Evolutionary conservation across 1,140 invertebrate species (phyloP).

Genomic region (Trinorchestia longiramus): DNA sequence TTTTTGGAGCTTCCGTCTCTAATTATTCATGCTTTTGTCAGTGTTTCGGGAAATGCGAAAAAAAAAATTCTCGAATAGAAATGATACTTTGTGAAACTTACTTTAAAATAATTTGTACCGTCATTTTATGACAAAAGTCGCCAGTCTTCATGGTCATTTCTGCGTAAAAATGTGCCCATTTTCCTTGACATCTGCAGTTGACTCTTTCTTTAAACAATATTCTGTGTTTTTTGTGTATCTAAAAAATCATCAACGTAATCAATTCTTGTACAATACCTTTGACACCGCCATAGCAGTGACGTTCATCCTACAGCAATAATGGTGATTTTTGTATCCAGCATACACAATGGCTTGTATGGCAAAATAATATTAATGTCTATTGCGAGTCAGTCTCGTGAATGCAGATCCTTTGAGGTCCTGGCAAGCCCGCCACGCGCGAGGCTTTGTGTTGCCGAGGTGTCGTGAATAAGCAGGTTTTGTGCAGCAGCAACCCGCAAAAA

Average conservation of each 20-base stretch:
- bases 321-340: background rate
- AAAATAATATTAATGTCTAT: constrained; percentile 20
- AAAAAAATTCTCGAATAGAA: too few species aligned
- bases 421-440: background rate
- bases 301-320: background rate
- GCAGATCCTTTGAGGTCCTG: background rate
- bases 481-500: background rate
- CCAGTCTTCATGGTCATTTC: too few species aligned
- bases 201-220: background rate
- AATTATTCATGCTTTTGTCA: too few species aligned
- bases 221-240: background rate
- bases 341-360: background rate
- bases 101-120: too few species aligned
- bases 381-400: background rate
- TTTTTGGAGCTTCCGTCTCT: too few species aligned
- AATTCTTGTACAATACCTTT: background rate
- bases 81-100: too few species aligned
- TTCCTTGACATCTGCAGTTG: too few species aligned
- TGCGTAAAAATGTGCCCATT: too few species aligned
- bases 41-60: too few species aligned
- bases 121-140: too few species aligned
- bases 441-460: background rate
- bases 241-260: background rate
- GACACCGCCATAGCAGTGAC: background rate
- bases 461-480: constrained; percentile 34